Evolutionary conservation across 2,888 invertebrate species (phyloP), one percentile per base, ranked within the genome.

Genomic region (Euclidia mi): DNA sequence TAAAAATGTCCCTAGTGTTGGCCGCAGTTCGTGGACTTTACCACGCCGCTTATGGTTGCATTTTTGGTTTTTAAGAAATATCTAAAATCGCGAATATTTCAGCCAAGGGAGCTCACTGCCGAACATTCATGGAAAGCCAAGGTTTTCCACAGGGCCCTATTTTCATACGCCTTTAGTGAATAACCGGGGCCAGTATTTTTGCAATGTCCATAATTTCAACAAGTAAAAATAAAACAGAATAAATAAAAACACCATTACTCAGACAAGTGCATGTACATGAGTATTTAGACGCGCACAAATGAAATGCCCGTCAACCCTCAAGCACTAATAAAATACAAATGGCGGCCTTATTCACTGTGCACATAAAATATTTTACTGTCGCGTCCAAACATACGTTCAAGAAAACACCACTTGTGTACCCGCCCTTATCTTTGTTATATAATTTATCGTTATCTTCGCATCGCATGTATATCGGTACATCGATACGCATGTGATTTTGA

Each of bases 301-400:
- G 71, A 66, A 73, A 72, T 70, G 44, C 59, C 66, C 50, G 28
- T 38, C 43, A 38, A 43, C 48, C 64, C 56, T 66, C 56, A 67
- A 73, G 70, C 41, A 18, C 34, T 49, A 66, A 70, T 73, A 66
- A 72, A 73, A 70, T 56, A 64, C 64, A 56, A 64, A 46, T 58
- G 50, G 38, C 42, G 47, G 52, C 53, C 70, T 70, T 72, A 74
- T 72, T 64, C 53, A 57, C 41, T 56, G 37, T 47, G 47, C 56
- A 25, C 67, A 62, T 74, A 72, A 72, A 72, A 67, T 70, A 74
- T 72, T 72, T 72, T 74, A 72, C 59, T 70, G 56, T 62, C 41
- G 55, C 55, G 60, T 57, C 58, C 51, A 64, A 74, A 64, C 74
- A 48, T 66, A 67, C 55, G 56, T 50, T 66, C 53, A 44, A 41